Evolutionary conservation across 2,888 invertebrate genomes (phyloP), one percentile per base, ranked within the genome.

Genomic region (Muschampia plurimacula): DNA sequence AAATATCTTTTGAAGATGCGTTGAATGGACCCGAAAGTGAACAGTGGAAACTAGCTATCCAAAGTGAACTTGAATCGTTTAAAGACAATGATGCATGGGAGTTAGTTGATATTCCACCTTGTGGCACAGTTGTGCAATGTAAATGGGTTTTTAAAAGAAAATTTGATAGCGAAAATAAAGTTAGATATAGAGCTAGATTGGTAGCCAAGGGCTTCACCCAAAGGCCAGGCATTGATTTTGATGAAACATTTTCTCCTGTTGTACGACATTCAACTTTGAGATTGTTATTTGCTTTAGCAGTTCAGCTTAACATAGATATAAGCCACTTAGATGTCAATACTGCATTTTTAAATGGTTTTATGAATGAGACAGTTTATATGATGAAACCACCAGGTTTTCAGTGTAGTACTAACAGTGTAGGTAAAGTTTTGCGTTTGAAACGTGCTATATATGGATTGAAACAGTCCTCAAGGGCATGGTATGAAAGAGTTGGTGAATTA

Each of bases 31-130:
- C 60, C 10, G 69, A 74, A 41, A 41, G 46, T 46, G 49, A 67
- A 62, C 44, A 62, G 44, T 74, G 69, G 69, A 49, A 12, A 4
- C 65, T 67, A 55, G 74, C 74, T 4, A 67, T 70, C 44, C 60
- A 64, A 52, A 60, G 69, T 12, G 73, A 69, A 32, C 52, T 74
- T 12, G 59, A 70, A 55, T 57, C 70, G 12, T 74, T 74, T 36
- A 22, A 70, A 46, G 67, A 74, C 1, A 70, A 71, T 59, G 32
- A 71, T 2, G 71, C 44, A 3, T 71, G 74, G 71, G 71, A 74
- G 5, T 6, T 71, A 22, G 67, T 68, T 15, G 15, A 12, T 36
- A 64, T 55, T 36, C 36, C 22, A 3, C 39, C 46, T 41, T 5
- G 41, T 41, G 41, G 12, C 4, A 57, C 22, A 9, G 28, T 69